A percentile compares a stretch with the other conserved stretches of the same genome.
Conservation (phyloP, 2,888 invertebrate genomes). For the Theodoxus fluviatilis region DNA sequence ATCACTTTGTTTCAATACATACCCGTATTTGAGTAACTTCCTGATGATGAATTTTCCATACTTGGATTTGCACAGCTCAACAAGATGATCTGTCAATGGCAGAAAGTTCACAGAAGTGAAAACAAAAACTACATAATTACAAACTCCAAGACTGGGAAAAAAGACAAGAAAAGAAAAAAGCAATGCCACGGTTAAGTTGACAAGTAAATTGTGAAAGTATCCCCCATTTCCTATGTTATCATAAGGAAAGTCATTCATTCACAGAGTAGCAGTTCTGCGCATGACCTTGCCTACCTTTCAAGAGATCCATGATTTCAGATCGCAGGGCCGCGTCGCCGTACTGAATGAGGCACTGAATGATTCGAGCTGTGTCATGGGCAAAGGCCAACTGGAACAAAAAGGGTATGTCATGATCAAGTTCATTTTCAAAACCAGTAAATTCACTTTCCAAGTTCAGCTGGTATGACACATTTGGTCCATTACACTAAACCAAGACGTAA, state of each 20-base stretch:
- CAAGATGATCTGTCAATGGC: conserved; percentile 51
- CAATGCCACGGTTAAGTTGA: no score
- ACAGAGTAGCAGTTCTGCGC: no score
- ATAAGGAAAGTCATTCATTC: conserved; percentile 2
- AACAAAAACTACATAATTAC: no score
- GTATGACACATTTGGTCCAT: background rate
- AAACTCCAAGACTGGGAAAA: no score
- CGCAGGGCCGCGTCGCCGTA: conserved; percentile 73
- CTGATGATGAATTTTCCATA: conserved; percentile 73
- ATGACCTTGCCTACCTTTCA: conserved; percentile 75
- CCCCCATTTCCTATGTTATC: no score
- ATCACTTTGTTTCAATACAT: conserved; percentile 33
- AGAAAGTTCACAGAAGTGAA: background rate
- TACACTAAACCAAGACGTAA: no score
- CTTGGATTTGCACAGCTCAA: conserved; percentile 67
- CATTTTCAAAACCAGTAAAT: background rate
- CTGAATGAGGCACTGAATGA: conserved; percentile 87
- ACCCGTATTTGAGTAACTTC: conserved; percentile 82
- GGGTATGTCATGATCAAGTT: conserved; percentile 6
- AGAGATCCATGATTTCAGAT: conserved; percentile 75
- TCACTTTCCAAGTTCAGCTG: background rate
- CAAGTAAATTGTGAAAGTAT: no score
- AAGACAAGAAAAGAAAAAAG: no score
- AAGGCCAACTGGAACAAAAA: conserved; percentile 73
- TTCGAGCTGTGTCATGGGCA: conserved; percentile 84